These are phyloP conservation scores for Hoplostethus mediterraneus DNA, from an alignment of 2,797 vertebrate species.

Conservation along the genomic window DNA sequence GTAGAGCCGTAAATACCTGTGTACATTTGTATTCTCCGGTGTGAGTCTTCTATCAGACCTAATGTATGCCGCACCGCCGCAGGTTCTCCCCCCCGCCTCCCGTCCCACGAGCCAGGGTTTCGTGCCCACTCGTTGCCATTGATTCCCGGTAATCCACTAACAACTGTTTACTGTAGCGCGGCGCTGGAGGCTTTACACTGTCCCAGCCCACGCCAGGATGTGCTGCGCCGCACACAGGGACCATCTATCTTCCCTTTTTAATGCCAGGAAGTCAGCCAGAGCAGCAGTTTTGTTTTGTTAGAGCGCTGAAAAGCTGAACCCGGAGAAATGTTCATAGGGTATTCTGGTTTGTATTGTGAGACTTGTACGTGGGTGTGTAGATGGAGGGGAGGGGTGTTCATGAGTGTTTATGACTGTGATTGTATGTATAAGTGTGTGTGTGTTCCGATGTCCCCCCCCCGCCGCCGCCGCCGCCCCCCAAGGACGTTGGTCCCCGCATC, in stretches of 20 bases:
- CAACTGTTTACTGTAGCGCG: slow-evolving; percentile 65
- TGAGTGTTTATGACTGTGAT: slow-evolving; percentile 7
- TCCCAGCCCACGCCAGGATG: slow-evolving; percentile 57
- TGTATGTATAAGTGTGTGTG: slow-evolving; percentile 1
- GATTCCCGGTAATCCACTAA: slow-evolving; percentile 72
- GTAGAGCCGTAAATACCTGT: not conserved
- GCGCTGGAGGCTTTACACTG: slow-evolving; percentile 52
- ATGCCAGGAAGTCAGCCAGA: slow-evolving; percentile 40
- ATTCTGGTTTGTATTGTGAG: slow-evolving; percentile 36
- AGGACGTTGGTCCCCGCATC: slow-evolving; percentile 37
- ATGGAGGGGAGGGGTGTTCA: slow-evolving; percentile 16
- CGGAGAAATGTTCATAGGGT: slow-evolving; percentile 33
- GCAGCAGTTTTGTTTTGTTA: slow-evolving; percentile 31
- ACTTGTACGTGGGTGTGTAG: slow-evolving; percentile 19
- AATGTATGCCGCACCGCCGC: slow-evolving; percentile 18
- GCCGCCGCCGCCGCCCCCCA: not conserved
- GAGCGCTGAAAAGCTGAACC: slow-evolving; percentile 32
- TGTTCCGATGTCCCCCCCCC: slow-evolving; percentile 11
- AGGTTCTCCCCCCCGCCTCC: slow-evolving; percentile 18
- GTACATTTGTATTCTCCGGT: slow-evolving; percentile 2
- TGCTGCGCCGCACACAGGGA: slow-evolving; percentile 41
- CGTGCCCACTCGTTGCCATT: slow-evolving; percentile 63
- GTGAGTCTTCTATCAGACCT: slow-evolving; percentile 11
- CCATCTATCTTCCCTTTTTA: slow-evolving; percentile 47
- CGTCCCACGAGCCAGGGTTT: slow-evolving; percentile 20